Evolutionary conservation across 1,140 invertebrate genomes (phyloP).

Genomic region (Drosophila kikkawai): DNA sequence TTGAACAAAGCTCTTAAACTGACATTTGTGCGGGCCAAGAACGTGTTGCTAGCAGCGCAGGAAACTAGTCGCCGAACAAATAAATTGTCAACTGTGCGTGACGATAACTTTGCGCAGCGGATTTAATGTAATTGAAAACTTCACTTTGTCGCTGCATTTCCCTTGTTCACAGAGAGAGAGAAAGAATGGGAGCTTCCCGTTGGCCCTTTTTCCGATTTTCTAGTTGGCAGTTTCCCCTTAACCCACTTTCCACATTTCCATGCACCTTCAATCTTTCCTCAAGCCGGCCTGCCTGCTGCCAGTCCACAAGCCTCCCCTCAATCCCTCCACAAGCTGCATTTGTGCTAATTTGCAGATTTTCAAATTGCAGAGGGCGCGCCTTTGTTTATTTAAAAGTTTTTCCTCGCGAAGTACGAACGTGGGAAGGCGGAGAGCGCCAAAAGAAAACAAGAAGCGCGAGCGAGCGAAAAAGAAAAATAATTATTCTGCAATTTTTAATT

Average conservation of each 20-base stretch:
- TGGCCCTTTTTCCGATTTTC: constrained; percentile 30
- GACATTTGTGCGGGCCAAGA: constrained; percentile 45
- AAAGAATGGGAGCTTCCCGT: constrained; percentile 12
- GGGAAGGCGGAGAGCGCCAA: constrained; percentile 25
- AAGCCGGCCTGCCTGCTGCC: background rate
- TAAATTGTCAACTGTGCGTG: constrained; percentile 80
- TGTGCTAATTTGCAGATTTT: constrained; percentile 81
- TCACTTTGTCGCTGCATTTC: constrained; percentile 55
- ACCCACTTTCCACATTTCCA: background rate
- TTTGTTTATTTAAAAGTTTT: constrained; percentile 79
- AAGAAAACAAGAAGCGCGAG: constrained; percentile 51
- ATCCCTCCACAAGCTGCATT: constrained; percentile 61
- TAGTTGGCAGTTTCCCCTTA: constrained; percentile 5
- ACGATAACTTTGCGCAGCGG: constrained; percentile 60
- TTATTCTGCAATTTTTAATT: constrained; percentile 84
- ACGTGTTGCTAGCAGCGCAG: constrained; percentile 30
- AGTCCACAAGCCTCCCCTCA: constrained; percentile 17
- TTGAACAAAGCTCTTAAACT: constrained; percentile 68
- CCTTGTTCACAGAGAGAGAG: constrained; percentile 2
- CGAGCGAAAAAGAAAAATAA: constrained; percentile 73
- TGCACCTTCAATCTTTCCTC: constrained; percentile 28
- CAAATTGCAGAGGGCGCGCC: constrained; percentile 66
- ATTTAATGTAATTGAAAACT: constrained; percentile 83
- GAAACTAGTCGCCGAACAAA: constrained; percentile 56
- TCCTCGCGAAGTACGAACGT: constrained; percentile 27